A percentile compares a stretch with the other conserved stretches of the same genome.
Evolutionary conservation across 2,888 invertebrate genomes (phyloP).

Genomic region (Bhutanitis thaidina): DNA sequence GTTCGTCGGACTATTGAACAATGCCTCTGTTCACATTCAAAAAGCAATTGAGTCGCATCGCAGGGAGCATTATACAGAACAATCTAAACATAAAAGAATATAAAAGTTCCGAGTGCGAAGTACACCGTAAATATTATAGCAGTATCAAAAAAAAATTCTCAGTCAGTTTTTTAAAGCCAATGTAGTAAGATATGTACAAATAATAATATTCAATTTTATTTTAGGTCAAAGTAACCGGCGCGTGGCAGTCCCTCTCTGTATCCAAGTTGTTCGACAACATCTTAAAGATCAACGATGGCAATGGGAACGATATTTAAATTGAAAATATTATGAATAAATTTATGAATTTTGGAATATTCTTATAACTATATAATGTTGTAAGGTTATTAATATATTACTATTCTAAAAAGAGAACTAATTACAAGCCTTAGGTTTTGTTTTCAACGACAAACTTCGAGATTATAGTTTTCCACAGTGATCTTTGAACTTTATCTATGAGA

Average conservation of each 20-base stretch:
- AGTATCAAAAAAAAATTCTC: no score
- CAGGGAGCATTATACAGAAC: slow-evolving; percentile 4
- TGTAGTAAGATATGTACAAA: neutral
- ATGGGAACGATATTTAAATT: slow-evolving; percentile 6
- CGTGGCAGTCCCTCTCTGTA: slow-evolving; percentile 15
- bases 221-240: slow-evolving; percentile 17
- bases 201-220: slow-evolving; percentile 18
- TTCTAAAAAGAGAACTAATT: no score
- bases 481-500: no score
- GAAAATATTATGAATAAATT: neutral
- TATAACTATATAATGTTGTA: no score
- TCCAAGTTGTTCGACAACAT: slow-evolving; percentile 10
- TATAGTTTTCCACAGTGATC: no score
- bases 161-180: no score
- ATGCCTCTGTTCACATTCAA: slow-evolving; percentile 38
- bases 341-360: no score
- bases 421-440: no score
- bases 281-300: neutral
- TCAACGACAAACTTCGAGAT: no score
- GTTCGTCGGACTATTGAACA: slow-evolving; percentile 62
- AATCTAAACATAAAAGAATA: neutral
- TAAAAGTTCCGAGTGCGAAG: neutral
- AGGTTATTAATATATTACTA: no score
- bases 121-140: no score
- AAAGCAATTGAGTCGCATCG: slow-evolving; percentile 37